Percentiles rank a stretch among this genome's conserved stretches.
Conservation (phyloP, 2,113 vertebrate genomes). For the Myotis davidii region DNA sequence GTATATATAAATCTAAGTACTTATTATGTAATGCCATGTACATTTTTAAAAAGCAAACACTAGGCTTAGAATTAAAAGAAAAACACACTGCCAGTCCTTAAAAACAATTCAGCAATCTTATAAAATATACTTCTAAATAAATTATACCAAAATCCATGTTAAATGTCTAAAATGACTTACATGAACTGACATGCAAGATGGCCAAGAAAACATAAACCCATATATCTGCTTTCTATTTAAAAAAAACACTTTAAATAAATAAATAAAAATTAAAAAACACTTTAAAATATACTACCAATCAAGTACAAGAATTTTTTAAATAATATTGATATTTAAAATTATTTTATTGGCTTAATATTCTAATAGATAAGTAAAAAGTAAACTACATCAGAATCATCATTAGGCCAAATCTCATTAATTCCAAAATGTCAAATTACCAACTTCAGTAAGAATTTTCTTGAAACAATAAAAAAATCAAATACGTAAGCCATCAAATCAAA, state of each 20-base stretch:
- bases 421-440: slow-evolving; percentile 28
- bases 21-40: neutral
- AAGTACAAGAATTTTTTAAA: neutral
- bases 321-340: slow-evolving; percentile 14
- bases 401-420: slow-evolving; percentile 19
- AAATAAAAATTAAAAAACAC: neutral
- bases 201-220: slow-evolving; percentile 12
- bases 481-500: slow-evolving; percentile 56
- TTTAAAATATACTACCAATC: slow-evolving; percentile 40
- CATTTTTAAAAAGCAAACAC: slow-evolving; percentile 43
- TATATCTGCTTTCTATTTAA: neutral
- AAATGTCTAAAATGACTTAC: neutral
- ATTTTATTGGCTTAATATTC: slow-evolving; percentile 32
- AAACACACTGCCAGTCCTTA: neutral
- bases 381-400: slow-evolving; percentile 5
- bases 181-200: neutral
- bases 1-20: slow-evolving; percentile 24
- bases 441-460: slow-evolving; percentile 31
- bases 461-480: slow-evolving; percentile 44
- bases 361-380: neutral
- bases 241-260: neutral
- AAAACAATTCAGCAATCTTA: slow-evolving; percentile 34
- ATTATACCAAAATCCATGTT: neutral
- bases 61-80: slow-evolving; percentile 51
- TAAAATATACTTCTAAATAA: slow-evolving; percentile 13